A percentile compares a stretch with the other conserved stretches of the same genome.
These are phyloP conservation scores for Polypterus senegalus DNA, from an alignment of 2,113 vertebrate species.

Conservation along the genomic window DNA sequence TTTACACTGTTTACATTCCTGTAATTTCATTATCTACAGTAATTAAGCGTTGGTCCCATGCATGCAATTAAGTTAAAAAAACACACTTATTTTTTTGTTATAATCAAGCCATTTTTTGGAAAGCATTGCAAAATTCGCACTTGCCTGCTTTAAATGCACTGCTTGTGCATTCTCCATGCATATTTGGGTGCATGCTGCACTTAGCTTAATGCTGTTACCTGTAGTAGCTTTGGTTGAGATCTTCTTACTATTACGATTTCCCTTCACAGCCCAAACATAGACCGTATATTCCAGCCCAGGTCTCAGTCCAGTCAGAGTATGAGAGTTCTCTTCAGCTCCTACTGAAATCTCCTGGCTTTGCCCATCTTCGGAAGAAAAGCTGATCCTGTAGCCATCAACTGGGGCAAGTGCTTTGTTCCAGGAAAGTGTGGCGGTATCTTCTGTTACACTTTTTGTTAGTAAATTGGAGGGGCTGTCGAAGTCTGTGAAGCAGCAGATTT, in stretches of 20 bases:
- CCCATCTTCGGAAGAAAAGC: conserved; percentile 28
- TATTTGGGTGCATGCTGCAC: no score
- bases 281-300: conserved; percentile 37
- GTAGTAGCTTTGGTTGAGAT: conserved; percentile 20
- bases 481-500: conserved; percentile 19
- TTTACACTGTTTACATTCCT: no score
- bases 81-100: no score
- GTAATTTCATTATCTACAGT: no score
- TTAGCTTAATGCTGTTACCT: no score
- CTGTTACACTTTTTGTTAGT: conserved; percentile 20
- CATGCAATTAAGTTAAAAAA: no score
- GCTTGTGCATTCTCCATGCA: no score
- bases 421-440: conserved; percentile 21
- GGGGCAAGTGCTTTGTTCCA: conserved; percentile 30
- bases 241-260: conserved; percentile 30
- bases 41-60: no score
- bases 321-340: conserved; percentile 20
- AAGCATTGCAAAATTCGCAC: no score
- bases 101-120: no score
- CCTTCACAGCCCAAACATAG: conserved; percentile 34
- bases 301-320: conserved; percentile 25
- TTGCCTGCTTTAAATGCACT: no score
- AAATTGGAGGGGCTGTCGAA: conserved; percentile 29
- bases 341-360: conserved; percentile 21
- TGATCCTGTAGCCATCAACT: conserved; percentile 35